A percentile compares a stretch with the other conserved stretches of the same genome.
These are phyloP conservation scores for Andrena minutula DNA, from an alignment of 2,888 invertebrate species.

Conservation along the genomic window DNA sequence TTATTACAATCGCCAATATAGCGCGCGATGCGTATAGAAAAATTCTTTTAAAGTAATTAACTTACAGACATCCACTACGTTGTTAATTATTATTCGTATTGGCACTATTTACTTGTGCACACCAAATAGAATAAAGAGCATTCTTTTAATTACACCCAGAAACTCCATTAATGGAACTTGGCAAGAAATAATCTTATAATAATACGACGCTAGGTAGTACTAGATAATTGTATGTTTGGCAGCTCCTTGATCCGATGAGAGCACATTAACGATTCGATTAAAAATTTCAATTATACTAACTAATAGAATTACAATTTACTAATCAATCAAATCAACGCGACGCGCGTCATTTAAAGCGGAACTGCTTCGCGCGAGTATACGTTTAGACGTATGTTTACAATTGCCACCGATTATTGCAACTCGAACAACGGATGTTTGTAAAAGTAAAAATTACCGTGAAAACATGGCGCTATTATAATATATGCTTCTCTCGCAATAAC, in stretches of 20 bases:
- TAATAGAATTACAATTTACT: constrained; percentile 29
- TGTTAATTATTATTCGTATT: constrained; percentile 49
- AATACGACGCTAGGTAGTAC: constrained; percentile 37
- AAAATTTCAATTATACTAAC: constrained; percentile 56
- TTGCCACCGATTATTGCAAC: constrained; percentile 56
- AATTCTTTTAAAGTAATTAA: constrained; percentile 13
- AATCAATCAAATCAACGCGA: constrained; percentile 36
- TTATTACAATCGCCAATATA: constrained; percentile 21
- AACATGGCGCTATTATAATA: constrained; percentile 34
- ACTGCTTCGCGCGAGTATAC: constrained; percentile 33
- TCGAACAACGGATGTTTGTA: constrained; percentile 31
- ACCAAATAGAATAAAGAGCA: constrained; percentile 38
- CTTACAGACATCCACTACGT: constrained; percentile 15
- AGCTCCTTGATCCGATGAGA: constrained; percentile 63
- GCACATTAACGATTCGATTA: constrained; percentile 45
- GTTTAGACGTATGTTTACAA: constrained; percentile 36
- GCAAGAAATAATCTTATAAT: constrained; percentile 58
- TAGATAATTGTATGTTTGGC: constrained; percentile 60
- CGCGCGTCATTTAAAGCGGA: constrained; percentile 10
- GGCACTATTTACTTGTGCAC: constrained; percentile 51
- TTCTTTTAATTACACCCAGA: constrained; percentile 16
- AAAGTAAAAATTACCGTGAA: constrained; percentile 38
- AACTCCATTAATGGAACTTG: constrained; percentile 59
- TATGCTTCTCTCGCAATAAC: constrained; percentile 15
- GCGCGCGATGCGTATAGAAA: constrained; percentile 27